A percentile compares a stretch with the other conserved stretches of the same genome.
Evolutionary conservation across 2,888 invertebrate species (phyloP).

Genomic region (Mythimna vitellina): DNA sequence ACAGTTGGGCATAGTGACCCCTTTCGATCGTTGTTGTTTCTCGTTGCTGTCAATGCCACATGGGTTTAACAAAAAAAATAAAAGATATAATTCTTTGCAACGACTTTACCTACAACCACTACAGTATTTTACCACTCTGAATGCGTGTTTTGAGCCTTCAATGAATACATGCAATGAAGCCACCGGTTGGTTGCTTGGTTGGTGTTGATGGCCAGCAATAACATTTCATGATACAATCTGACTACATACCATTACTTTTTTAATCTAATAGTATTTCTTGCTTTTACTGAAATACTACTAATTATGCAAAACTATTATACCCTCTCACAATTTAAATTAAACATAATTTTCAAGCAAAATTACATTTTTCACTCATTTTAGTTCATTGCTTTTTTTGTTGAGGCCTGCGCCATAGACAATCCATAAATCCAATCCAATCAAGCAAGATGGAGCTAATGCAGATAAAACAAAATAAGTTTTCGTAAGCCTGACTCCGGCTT

Average conservation of each 20-base stretch:
- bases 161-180: constrained; percentile 67
- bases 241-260: constrained; percentile 81
- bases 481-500: too few relatives aligned
- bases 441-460: constrained; percentile 20
- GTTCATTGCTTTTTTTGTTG: constrained; percentile 66
- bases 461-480: constrained; percentile 7
- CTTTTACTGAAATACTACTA: constrained; percentile 62
- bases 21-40: constrained; percentile 79
- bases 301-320: constrained; percentile 61
- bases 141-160: constrained; percentile 28
- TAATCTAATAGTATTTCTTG: constrained; percentile 60
- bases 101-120: not conserved
- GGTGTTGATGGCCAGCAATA: constrained; percentile 72
- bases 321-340: constrained; percentile 71
- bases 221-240: constrained; percentile 63
- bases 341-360: constrained; percentile 65
- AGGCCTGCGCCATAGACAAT: constrained; percentile 47
- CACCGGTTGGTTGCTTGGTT: constrained; percentile 74
- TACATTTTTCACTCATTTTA: constrained; percentile 70
- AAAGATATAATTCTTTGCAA: constrained; percentile 14
- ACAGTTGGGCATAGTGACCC: constrained; percentile 78
- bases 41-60: constrained; percentile 81
- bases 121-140: constrained; percentile 12
- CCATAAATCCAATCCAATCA: constrained; percentile 19
- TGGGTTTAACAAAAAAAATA: constrained; percentile 64